These are phyloP conservation scores for Potorous gilbertii DNA, from an alignment of 2,797 vertebrate species.

Conservation along the genomic window DNA sequence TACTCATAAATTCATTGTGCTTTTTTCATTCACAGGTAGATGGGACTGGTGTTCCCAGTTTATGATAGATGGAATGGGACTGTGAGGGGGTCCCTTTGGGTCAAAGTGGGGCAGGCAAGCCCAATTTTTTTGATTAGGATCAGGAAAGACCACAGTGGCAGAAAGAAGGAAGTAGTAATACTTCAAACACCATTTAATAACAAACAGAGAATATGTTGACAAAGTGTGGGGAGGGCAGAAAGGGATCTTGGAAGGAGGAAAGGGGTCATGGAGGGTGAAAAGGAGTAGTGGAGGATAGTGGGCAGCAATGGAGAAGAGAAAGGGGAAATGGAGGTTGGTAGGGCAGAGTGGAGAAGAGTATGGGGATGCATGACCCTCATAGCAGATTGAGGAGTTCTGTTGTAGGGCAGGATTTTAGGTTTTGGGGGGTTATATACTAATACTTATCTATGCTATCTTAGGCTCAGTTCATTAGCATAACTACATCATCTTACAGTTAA, in stretches of 20 bases:
- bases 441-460: not conserved
- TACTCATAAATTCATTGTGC: not conserved
- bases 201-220: not conserved
- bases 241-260: no score
- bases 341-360: not conserved
- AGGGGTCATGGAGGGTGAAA: no score
- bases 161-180: not conserved
- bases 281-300: not conserved
- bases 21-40: not conserved
- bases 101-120: not conserved
- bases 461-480: not conserved
- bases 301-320: no score
- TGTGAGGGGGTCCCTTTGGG: no score
- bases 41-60: not conserved
- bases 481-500: not conserved
- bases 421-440: not conserved
- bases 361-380: not conserved
- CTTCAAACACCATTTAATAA: not conserved
- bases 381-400: not conserved
- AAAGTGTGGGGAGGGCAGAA: not conserved
- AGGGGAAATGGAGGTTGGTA: rapidly evolving
- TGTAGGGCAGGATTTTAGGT: not conserved
- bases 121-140: not conserved
- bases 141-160: not conserved
- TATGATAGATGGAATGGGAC: not conserved